phyloP scores from a whole-genome alignment of 2,113 vertebrate species.

The Glaucidium brasilianum region DNA sequence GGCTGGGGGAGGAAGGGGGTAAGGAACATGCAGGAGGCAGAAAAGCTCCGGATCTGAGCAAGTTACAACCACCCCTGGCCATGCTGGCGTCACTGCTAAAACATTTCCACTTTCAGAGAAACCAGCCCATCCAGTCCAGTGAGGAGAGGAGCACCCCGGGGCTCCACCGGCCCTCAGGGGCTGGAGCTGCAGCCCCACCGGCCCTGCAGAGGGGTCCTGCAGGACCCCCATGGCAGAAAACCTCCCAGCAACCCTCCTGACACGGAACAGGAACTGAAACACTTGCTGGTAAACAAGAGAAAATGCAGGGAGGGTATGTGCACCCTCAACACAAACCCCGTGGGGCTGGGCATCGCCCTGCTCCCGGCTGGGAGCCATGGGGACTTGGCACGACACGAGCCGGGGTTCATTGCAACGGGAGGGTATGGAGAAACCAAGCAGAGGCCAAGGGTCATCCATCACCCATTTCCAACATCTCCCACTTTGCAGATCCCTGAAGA shows the following conservation, averaged over 20 bases:
- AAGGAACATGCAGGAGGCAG: not conserved
- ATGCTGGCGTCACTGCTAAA: constrained; percentile 36
- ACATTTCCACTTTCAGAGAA: constrained; percentile 40
- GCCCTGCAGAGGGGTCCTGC: not conserved
- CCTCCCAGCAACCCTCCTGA: not conserved
- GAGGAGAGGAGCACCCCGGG: not conserved
- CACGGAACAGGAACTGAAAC: not conserved
- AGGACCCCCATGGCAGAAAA: not conserved
- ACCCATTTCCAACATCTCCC: not conserved
- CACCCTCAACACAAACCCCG: not conserved
- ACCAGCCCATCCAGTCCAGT: constrained; percentile 53
- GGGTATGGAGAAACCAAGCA: not conserved
- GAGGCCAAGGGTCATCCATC: not conserved
- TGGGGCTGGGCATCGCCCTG: not conserved
- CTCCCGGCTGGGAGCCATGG: fast-evolving
- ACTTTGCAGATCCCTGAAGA: not conserved
- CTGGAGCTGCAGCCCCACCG: not conserved
- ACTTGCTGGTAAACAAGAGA: not conserved
- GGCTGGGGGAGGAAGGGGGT: not conserved
- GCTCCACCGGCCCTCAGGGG: not conserved
- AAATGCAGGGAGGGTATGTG: not conserved
- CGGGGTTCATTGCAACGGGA: not conserved
- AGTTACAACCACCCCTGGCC: constrained; percentile 38
- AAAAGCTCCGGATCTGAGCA: constrained; percentile 9
- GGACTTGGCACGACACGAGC: not conserved